Percentiles rank a stretch among this genome's conserved stretches.
phyloP scores from a whole-genome alignment of 2,113 vertebrate species.

The Notothenia coriiceps region DNA sequence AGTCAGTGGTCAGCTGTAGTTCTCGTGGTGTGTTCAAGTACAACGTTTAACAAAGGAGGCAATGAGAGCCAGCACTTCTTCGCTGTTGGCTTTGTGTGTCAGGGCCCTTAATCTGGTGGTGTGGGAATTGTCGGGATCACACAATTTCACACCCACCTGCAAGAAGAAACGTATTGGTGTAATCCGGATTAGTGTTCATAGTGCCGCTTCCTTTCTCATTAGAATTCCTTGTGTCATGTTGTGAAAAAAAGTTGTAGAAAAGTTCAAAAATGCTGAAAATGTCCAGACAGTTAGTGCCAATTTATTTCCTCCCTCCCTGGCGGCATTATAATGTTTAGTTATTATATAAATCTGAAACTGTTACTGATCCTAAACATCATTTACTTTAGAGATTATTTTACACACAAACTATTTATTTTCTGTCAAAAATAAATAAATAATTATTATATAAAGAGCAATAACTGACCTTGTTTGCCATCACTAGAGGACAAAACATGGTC shows the following conservation, averaged over 20 bases:
- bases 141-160: conserved; percentile 70
- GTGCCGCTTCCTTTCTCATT: conserved; percentile 36
- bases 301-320: too few relatives aligned
- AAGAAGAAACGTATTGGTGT: conserved; percentile 55
- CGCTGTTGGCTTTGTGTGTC: conserved; percentile 28
- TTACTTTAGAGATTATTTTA: neutral
- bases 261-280: too few relatives aligned
- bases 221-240: conserved; percentile 33
- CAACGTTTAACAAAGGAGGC: conserved; percentile 2
- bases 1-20: conserved; percentile 1
- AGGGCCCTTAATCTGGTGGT: conserved; percentile 51
- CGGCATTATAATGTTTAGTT: neutral
- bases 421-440: too few relatives aligned
- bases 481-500: too few relatives aligned
- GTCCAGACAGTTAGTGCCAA: too few relatives aligned
- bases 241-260: conserved; percentile 12
- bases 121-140: conserved; percentile 52
- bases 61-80: conserved; percentile 8
- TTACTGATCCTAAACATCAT: neutral
- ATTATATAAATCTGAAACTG: neutral
- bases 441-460: too few relatives aligned
- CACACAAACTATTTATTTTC: neutral
- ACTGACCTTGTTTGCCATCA: too few relatives aligned
- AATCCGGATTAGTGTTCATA: conserved; percentile 69
- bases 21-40: neutral